Base-by-base conservation (phyloP, 2,888 invertebrate species). In the Glomeris marginata region DNA sequence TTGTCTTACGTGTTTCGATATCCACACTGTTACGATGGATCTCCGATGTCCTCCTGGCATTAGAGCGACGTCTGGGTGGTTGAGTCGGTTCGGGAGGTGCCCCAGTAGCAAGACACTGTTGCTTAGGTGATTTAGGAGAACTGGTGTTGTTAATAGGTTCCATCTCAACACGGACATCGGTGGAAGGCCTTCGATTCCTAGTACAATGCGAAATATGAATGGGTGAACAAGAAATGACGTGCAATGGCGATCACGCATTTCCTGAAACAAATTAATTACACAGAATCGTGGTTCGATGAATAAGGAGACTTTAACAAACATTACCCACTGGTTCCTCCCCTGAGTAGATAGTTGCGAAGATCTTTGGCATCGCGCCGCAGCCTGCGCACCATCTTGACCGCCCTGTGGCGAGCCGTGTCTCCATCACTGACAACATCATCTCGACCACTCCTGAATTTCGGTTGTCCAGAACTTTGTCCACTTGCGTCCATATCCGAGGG, bases 331-430 rank as follows among this genome's bases (percentile, higher is more conserved):
- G 8, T 28, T 28, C 28, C 28, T 28, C 28, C 36, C 36, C 50
- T 28, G 33, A 53, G 43, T 33, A 52, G 50, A 38, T 52, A 52
- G 40, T 52, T 50, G 11, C 50, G 52, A 3, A 52, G 46, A 34
- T 47, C 50, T 21, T 52, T 45, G 38, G 54, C 54, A 38, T 52
- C 52, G 13, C 47, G 41, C 37, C 48, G 49, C 13, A 54, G 36
- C 10, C 47, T 20, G 13, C 47, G 20, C 16, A 54, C 48, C 54
- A 54, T 52, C 21, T 47, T 46, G 18, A 50, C 43, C 6, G 54
- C 54, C 15, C 41, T 45, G 20, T 41, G 54, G 8, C 46, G 42
- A 15, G 54, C 44, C 13, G 42, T 42, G 3, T 54, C 54, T 8
- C 22, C n/a, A 15, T 34, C 33, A 6, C 20, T n/a, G 34, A 28